Conservation (phyloP, 1,140 invertebrate genomes). For the Drosophila ercepeae region DNA sequence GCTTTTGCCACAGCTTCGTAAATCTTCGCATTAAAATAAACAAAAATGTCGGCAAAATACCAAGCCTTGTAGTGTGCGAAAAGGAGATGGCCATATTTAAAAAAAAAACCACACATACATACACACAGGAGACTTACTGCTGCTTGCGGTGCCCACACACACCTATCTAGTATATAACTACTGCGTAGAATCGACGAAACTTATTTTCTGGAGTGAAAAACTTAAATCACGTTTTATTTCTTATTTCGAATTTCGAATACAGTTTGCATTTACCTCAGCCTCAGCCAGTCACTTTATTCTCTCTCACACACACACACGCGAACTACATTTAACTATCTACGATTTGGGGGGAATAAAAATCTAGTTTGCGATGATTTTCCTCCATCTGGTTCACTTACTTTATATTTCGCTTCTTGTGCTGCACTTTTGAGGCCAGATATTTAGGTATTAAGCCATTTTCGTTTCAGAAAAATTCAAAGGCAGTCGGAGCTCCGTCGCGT, state of each 20-base stretch:
- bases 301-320: constrained; percentile 2
- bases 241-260: background rate
- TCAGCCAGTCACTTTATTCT: constrained; percentile 11
- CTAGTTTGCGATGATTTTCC: background rate
- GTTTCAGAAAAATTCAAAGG: constrained; percentile 6
- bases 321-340: background rate
- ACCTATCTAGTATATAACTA: constrained; percentile 43
- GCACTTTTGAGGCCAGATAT: constrained; percentile 16
- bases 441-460: constrained; percentile 23
- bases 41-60: constrained; percentile 32
- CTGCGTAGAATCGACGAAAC: constrained; percentile 60
- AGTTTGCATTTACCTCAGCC: background rate
- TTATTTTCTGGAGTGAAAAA: constrained; percentile 24
- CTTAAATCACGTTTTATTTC: background rate
- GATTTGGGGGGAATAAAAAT: background rate
- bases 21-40: constrained; percentile 7
- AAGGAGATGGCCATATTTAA: constrained; percentile 34
- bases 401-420: background rate
- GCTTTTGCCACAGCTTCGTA: background rate
- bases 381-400: constrained; percentile 21
- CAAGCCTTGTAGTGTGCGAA: constrained; percentile 18
- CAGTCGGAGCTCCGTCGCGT: constrained; percentile 7
- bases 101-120: constrained; percentile 29
- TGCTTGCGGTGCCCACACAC: constrained; percentile 32
- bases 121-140: constrained; percentile 28